A percentile compares a stretch with the other conserved stretches of the same genome.
Conservation (phyloP, 2,113 vertebrate genomes). For the Hippocampus abdominalis region DNA sequence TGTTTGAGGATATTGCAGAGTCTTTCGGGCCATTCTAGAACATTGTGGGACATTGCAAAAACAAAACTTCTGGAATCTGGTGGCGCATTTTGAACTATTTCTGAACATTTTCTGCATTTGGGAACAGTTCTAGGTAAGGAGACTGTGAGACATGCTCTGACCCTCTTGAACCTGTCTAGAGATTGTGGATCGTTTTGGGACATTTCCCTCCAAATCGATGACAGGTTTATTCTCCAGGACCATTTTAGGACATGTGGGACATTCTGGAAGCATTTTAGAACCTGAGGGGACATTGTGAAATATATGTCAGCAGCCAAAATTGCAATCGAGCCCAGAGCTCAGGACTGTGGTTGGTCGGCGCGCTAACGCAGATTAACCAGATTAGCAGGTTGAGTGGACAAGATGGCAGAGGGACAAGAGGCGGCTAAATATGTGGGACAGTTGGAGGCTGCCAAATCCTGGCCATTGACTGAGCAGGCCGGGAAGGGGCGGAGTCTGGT, state of each 20-base stretch:
- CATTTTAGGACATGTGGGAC: not conserved
- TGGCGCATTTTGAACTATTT: no score
- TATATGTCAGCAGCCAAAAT: not conserved
- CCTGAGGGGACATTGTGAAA: no score
- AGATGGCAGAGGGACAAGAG: conserved; percentile 1
- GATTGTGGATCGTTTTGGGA: no score
- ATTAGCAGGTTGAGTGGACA: not conserved
- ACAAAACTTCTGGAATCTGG: no score
- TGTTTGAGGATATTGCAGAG: no score
- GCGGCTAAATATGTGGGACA: conserved; percentile 5
- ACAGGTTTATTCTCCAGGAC: no score
- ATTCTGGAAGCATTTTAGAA: not conserved
- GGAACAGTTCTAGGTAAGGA: no score
- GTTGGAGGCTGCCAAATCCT: not conserved
- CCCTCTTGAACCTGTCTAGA: no score
- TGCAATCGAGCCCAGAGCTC: not conserved
- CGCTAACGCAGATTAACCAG: conserved; percentile 8
- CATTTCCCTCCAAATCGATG: no score
- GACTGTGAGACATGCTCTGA: no score
- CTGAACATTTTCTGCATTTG: no score
- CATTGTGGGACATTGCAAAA: no score
- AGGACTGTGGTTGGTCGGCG: not conserved
- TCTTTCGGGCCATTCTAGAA: not conserved
- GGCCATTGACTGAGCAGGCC: not conserved
- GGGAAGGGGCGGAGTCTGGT: not conserved